Conservation (phyloP, 2,113 vertebrate species). For the Megaceryle torquata region DNA sequence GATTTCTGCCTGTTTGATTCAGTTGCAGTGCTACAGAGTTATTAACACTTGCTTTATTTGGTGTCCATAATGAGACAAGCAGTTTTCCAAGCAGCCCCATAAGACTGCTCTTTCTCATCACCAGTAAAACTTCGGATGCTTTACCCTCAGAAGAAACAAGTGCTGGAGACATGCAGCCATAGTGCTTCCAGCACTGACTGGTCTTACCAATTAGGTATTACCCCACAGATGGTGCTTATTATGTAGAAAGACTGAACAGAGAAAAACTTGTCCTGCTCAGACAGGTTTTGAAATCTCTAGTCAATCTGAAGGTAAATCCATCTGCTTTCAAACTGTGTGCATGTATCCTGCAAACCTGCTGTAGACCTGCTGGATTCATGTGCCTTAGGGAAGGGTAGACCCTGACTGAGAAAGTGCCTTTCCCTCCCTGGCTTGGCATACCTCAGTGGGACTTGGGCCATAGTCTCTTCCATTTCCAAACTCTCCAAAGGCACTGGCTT, state of each 20-base stretch:
- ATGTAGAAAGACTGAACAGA: background rate
- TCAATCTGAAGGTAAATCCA: background rate
- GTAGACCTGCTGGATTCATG: background rate
- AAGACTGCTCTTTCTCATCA: background rate
- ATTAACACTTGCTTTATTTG: background rate
- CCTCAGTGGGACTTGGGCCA: rapidly evolving
- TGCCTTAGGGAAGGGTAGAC: background rate
- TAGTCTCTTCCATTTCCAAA: background rate
- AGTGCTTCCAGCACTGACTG: background rate
- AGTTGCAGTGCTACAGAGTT: background rate
- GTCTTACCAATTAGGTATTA: background rate
- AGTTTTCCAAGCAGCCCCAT: background rate
- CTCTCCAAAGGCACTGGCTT: background rate
- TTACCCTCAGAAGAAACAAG: background rate
- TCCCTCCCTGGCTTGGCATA: background rate
- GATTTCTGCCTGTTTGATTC: conserved; percentile 1
- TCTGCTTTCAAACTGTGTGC: background rate
- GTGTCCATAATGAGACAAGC: background rate
- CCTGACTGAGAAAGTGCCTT: background rate
- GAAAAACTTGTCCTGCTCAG: background rate
- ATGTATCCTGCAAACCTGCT: background rate
- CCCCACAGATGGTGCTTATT: conserved; percentile 27
- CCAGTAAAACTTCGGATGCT: background rate
- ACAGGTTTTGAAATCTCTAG: background rate
- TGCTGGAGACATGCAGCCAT: background rate